Evolutionary conservation across 2,888 invertebrate species (phyloP).

Genomic region (Drosophila demipolita): DNA sequence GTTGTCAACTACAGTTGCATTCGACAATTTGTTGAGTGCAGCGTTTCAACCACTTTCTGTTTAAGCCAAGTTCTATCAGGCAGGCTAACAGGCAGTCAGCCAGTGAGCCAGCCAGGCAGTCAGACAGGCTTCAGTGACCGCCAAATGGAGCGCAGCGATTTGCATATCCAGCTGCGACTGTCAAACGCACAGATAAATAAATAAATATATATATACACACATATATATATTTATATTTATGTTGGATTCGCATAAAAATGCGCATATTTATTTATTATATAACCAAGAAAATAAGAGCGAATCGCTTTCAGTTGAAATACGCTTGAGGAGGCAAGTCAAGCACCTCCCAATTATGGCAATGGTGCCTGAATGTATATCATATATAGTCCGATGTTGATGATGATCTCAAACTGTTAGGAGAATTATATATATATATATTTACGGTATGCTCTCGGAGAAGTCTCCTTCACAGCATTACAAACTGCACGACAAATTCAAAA

Average conservation of each 20-base stretch:
- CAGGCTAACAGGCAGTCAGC: constrained; percentile 1
- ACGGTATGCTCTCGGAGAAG: fast-evolving
- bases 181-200: constrained; percentile 30
- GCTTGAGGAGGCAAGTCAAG: background rate
- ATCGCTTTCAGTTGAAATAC: background rate
- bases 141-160: constrained; percentile 44
- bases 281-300: background rate
- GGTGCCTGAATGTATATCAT: background rate
- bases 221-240: background rate
- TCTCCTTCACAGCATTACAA: background rate
- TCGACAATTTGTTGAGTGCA: constrained; percentile 53
- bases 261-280: constrained; percentile 25
- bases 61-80: constrained; percentile 29
- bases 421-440: background rate
- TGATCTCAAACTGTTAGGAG: background rate
- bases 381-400: background rate
- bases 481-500: background rate
- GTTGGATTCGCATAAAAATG: constrained; percentile 7
- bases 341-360: background rate
- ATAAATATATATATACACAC: background rate
- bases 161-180: constrained; percentile 43
- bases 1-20: constrained; percentile 28
- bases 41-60: constrained; percentile 25
- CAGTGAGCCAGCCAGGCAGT: constrained; percentile 24
- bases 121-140: constrained; percentile 28